A percentile compares a stretch with the other conserved stretches of the same genome.
Evolutionary conservation across 2,888 invertebrate species (phyloP).

Genomic region (Parnassius glacialis): DNA sequence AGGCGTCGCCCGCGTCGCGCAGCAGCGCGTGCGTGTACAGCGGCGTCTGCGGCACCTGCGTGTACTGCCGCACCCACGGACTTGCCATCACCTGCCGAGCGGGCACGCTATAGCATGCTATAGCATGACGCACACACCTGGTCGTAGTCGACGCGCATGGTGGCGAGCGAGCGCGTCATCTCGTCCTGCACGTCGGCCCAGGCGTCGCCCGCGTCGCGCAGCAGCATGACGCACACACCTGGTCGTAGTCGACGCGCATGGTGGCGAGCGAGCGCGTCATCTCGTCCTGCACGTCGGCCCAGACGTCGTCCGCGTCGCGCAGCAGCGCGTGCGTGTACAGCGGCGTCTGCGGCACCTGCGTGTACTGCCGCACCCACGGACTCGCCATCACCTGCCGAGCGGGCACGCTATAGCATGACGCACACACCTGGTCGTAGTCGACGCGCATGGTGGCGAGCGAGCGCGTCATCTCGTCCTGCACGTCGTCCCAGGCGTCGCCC

Average conservation of each 20-base stretch:
- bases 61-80: slow-evolving; percentile 82
- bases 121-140: too few species aligned
- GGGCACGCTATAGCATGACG: neutral
- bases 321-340: slow-evolving; percentile 94
- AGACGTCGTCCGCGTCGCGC: slow-evolving; percentile 94
- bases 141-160: slow-evolving; percentile 99
- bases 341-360: slow-evolving; percentile 96
- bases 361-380: slow-evolving; percentile 79
- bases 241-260: slow-evolving; percentile 99
- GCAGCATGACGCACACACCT: too few species aligned
- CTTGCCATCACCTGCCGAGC: slow-evolving; percentile 67
- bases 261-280: slow-evolving; percentile 98
- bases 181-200: slow-evolving; percentile 99
- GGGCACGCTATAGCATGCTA: neutral
- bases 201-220: slow-evolving; percentile 94
- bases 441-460: slow-evolving; percentile 99
- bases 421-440: slow-evolving; percentile 96
- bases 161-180: slow-evolving; percentile 98
- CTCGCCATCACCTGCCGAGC: slow-evolving; percentile 64
- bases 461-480: slow-evolving; percentile 99
- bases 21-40: slow-evolving; percentile 94
- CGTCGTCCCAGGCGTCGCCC: slow-evolving; percentile 96
- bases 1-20: slow-evolving; percentile 94
- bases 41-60: slow-evolving; percentile 96
- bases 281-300: slow-evolving; percentile 99